Conservation (phyloP, 2,888 invertebrate genomes). For the Stenoptilia bipunctidactyla region DNA sequence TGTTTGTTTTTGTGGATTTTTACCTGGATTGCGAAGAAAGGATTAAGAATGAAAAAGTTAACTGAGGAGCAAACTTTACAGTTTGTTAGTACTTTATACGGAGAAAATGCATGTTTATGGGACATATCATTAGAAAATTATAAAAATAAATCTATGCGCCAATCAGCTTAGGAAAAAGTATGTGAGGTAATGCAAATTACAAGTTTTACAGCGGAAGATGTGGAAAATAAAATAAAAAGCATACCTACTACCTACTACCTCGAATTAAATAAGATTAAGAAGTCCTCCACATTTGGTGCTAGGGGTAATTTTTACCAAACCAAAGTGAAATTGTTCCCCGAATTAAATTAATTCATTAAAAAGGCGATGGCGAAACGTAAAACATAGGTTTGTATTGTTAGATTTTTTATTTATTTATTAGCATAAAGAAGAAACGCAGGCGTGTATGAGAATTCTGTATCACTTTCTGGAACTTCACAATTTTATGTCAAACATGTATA, state of each 20-base stretch:
- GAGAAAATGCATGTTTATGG: constrained; percentile 15
- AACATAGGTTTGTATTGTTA: constrained; percentile 10
- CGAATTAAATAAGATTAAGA: constrained; percentile 18
- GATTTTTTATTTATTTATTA: constrained; percentile 1
- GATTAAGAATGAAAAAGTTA: background rate
- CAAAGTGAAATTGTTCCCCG: constrained; percentile 16
- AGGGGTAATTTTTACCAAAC: constrained; percentile 16
- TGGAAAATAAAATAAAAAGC: constrained; percentile 18
- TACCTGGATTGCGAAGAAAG: background rate
- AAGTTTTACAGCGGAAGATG: constrained; percentile 15
- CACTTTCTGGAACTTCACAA: too few relatives aligned
- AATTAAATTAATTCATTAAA: constrained; percentile 15
- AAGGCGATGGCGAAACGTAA: constrained; percentile 12
- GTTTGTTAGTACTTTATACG: constrained; percentile 5
- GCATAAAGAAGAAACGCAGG: too few relatives aligned
- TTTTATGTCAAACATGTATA: too few relatives aligned
- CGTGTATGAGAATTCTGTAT: too few relatives aligned
- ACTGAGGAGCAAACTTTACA: constrained; percentile 6
- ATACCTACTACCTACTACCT: constrained; percentile 18
- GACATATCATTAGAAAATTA: constrained; percentile 18
- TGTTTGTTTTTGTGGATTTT: too few relatives aligned
- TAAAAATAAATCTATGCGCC: constrained; percentile 18
- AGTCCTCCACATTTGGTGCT: constrained; percentile 16
- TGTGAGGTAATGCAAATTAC: constrained; percentile 14
- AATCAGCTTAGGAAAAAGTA: constrained; percentile 15